These are phyloP conservation scores for Carposina sasakii DNA, from an alignment of 1,140 invertebrate genomes.

Conservation along the genomic window DNA sequence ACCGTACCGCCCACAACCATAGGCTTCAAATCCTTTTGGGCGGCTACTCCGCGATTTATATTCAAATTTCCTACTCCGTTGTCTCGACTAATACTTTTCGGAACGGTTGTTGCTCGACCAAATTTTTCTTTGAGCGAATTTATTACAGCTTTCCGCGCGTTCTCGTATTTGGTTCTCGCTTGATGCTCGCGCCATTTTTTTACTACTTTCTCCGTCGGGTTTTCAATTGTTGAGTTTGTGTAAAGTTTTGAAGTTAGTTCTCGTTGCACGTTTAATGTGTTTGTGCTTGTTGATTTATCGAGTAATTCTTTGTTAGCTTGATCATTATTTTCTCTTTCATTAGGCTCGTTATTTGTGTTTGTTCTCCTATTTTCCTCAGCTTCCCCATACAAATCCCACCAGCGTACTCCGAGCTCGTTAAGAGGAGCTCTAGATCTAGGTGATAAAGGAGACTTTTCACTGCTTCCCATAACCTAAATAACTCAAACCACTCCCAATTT, in stretches of 20 bases:
- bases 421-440: conserved; percentile 54
- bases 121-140: conserved; percentile 64
- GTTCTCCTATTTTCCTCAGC: no score
- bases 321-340: conserved; percentile 6
- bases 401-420: conserved; percentile 30
- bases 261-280: conserved; percentile 15
- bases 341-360: not conserved
- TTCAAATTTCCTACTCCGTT: conserved; percentile 64
- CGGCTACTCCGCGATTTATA: conserved; percentile 33
- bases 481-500: no score
- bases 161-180: conserved; percentile 47
- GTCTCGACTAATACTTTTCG: conserved; percentile 47
- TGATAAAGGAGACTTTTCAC: conserved; percentile 25
- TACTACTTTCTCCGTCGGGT: conserved; percentile 20
- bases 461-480: conserved; percentile 43
- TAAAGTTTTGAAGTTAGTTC: conserved; percentile 18
- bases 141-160: conserved; percentile 53
- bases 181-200: conserved; percentile 55
- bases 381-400: conserved; percentile 42
- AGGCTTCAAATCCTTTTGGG: conserved; percentile 28
- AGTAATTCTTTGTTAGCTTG: conserved; percentile 5
- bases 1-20: conserved; percentile 26
- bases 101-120: conserved; percentile 27
- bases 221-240: conserved; percentile 18
- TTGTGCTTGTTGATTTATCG: conserved; percentile 25